phyloP scores from a whole-genome alignment of 2,888 invertebrate species.

The Hipparchia semele region DNA sequence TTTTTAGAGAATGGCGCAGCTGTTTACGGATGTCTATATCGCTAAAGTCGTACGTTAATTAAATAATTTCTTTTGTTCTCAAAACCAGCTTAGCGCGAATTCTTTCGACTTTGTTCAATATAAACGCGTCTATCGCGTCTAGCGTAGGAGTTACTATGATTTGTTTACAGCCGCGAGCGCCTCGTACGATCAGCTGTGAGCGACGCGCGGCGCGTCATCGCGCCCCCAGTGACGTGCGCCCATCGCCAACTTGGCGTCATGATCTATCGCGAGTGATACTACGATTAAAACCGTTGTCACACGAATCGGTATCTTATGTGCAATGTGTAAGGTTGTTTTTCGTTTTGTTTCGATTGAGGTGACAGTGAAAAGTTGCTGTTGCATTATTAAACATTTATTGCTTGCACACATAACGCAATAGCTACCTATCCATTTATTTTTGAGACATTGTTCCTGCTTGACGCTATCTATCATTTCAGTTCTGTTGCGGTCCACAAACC shows the following conservation, averaged over 20 bases:
- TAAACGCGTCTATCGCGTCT: background rate
- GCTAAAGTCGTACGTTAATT: too few species aligned
- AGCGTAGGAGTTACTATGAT: slow-evolving; percentile 79
- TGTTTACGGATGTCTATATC: too few species aligned
- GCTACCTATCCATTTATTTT: background rate
- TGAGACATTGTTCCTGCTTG: too few species aligned
- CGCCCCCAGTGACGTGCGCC: slow-evolving; percentile 38
- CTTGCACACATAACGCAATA: background rate
- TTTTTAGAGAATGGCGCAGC: too few species aligned
- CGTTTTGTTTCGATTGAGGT: background rate
- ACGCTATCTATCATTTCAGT: too few species aligned
- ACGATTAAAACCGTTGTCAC: background rate
- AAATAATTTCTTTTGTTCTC: too few species aligned
- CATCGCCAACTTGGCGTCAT: slow-evolving; percentile 29
- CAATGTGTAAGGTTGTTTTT: background rate
- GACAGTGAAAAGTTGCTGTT: slow-evolving; percentile 9
- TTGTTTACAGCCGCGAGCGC: slow-evolving; percentile 71
- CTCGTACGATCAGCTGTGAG: slow-evolving; percentile 71
- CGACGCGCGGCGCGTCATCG: slow-evolving; percentile 60
- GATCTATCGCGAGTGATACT: slow-evolving; percentile 25
- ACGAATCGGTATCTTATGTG: background rate
- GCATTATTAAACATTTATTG: background rate
- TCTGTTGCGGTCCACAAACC: too few species aligned
- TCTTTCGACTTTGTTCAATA: background rate
- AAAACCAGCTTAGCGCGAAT: background rate